Conservation (phyloP, 1,140 invertebrate species). For the Drosophila saltans region DNA sequence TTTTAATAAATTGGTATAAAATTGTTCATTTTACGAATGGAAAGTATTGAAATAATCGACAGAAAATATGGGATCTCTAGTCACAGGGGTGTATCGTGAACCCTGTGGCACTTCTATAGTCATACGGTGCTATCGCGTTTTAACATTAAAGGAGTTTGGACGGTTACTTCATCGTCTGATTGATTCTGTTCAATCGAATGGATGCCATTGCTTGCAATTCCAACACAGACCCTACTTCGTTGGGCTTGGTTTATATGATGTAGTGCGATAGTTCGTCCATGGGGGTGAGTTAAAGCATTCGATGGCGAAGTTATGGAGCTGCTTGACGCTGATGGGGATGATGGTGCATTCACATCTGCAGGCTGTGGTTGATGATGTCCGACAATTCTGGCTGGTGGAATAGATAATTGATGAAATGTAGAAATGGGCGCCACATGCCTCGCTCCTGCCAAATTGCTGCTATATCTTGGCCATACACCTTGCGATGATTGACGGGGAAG, state of each 20-base stretch:
- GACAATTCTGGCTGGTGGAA: conserved; percentile 75
- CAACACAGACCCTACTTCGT: conserved; percentile 62
- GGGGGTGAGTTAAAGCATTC: conserved; percentile 49
- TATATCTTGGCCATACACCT: conserved; percentile 83
- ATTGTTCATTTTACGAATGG: conserved; percentile 53
- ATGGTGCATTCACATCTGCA: conserved; percentile 45
- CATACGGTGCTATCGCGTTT: conserved; percentile 86
- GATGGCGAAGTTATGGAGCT: conserved; percentile 61
- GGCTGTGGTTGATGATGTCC: conserved; percentile 51
- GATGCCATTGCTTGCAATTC: conserved; percentile 52
- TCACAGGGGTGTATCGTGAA: conserved; percentile 76
- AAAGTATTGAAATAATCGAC: conserved; percentile 49
- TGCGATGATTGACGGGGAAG: conserved; percentile 84
- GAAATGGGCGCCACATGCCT: conserved; percentile 60
- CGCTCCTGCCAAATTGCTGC: conserved; percentile 68
- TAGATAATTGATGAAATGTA: conserved; percentile 83
- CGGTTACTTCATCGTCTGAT: conserved; percentile 84
- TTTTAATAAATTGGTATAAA: conserved; percentile 58
- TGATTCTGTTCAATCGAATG: conserved; percentile 62
- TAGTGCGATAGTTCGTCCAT: conserved; percentile 71
- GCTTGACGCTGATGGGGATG: conserved; percentile 59
- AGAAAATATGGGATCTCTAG: conserved; percentile 48
- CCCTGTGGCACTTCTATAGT: conserved; percentile 83
- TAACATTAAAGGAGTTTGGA: conserved; percentile 85
- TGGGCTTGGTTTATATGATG: conserved; percentile 73